These are phyloP conservation scores for Emys orbicularis DNA, from an alignment of 2,797 vertebrate genomes.

Conservation along the genomic window DNA sequence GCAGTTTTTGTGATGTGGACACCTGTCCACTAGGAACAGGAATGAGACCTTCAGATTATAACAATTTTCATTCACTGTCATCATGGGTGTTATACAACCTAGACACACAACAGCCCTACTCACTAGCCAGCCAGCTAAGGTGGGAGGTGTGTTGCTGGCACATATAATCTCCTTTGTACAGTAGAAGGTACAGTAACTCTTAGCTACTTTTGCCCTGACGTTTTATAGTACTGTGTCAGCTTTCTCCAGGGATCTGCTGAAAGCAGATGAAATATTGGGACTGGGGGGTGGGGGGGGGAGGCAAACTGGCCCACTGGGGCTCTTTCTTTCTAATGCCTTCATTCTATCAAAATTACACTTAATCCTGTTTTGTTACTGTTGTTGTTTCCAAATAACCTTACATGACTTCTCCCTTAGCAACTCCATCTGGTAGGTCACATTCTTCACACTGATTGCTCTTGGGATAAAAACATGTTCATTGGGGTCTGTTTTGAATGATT, in stretches of 20 bases:
- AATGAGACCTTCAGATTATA: background rate
- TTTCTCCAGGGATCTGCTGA: slow-evolving; percentile 36
- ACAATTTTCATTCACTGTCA: fast-evolving
- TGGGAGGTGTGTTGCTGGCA: fast-evolving
- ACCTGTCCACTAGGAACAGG: background rate
- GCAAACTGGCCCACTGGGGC: slow-evolving; percentile 1
- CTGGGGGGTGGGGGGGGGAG: background rate
- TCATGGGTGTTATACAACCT: fast-evolving
- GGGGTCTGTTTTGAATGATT: slow-evolving; percentile 72
- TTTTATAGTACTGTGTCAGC: background rate
- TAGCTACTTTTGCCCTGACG: background rate
- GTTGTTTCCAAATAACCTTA: slow-evolving; percentile 62
- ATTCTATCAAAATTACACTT: slow-evolving; percentile 67
- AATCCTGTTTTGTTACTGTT: slow-evolving; percentile 38
- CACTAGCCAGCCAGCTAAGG: background rate
- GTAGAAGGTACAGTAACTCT: background rate
- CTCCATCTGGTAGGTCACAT: slow-evolving; percentile 76
- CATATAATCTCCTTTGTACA: fast-evolving
- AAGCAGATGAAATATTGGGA: slow-evolving; percentile 20
- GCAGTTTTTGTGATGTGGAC: background rate
- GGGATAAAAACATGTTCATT: slow-evolving; percentile 66
- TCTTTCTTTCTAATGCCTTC: slow-evolving; percentile 59
- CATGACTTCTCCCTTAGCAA: slow-evolving; percentile 67
- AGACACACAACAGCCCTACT: background rate
- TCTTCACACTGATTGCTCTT: slow-evolving; percentile 73